A percentile compares a stretch with the other conserved stretches of the same genome.
Evolutionary conservation across 2,113 vertebrate species (phyloP).

Genomic region (Elephantulus edwardii): DNA sequence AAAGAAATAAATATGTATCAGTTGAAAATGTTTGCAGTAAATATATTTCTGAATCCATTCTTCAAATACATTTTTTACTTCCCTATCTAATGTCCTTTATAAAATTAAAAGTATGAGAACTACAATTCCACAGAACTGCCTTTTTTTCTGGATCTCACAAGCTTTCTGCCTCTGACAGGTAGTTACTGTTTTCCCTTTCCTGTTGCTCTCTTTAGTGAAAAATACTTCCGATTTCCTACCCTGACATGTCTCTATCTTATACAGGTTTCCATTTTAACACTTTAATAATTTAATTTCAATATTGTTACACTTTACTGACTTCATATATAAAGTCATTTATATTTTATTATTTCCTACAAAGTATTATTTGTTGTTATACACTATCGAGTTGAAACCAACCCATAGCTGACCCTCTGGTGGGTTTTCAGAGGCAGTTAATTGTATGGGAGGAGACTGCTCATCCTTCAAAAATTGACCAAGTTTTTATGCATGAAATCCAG

Average conservation of each 20-base stretch:
- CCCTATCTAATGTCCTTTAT: slow-evolving; percentile 33
- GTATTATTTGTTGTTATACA: no score
- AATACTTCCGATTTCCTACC: background rate
- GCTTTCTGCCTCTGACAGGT: background rate
- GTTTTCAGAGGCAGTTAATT: no score
- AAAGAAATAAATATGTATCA: slow-evolving; percentile 51
- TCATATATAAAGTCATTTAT: slow-evolving; percentile 44
- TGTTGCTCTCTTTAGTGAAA: background rate
- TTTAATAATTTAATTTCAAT: slow-evolving; percentile 41
- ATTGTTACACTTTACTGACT: background rate
- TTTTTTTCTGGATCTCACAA: background rate
- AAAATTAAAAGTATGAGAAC: background rate
- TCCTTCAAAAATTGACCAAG: no score
- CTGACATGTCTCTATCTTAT: background rate
- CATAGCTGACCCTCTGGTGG: no score
- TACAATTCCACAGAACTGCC: background rate
- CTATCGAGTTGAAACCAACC: no score
- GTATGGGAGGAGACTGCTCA: no score
- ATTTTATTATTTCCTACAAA: slow-evolving; percentile 44
- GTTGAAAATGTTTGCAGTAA: slow-evolving; percentile 12
- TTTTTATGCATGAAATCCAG: no score
- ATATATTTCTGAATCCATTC: slow-evolving; percentile 42
- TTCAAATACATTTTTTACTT: slow-evolving; percentile 46
- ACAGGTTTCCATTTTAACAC: background rate
- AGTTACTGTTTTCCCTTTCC: background rate